Evolutionary conservation across 2,888 invertebrate species (phyloP), one percentile per base, ranked within the genome.

Genomic region (Folsomia candida): DNA sequence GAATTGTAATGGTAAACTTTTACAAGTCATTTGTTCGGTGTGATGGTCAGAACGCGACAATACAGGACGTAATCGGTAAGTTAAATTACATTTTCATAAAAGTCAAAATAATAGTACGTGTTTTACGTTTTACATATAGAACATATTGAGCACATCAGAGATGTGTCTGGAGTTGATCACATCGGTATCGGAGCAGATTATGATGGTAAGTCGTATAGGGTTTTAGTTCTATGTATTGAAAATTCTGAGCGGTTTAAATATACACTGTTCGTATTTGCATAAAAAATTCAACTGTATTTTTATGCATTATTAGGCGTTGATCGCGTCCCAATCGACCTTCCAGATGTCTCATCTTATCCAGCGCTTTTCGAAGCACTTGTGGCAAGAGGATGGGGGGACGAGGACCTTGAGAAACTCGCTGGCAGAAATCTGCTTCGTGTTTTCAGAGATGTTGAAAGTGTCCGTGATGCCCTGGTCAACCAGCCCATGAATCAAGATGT

Each of bases 1-100:
- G 94, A 63, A 88, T 95, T 51, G 91, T 94, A 65, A 95, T 95
- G 94, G 90, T 95, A 78, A 94, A 93, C 84, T 94, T 95, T 85
- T 94, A 92, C 85, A 89, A 90, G 58, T 89, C 89, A 82, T 89
- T 92, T 83, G 89, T 94, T 81, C 90, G 91, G 75, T 94, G 94
- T 83, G 89, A 89, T 79, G 89, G 6, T 37, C 4, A 14, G 14
- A 87, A 89, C 80, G 91, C 93, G 37, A 90, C 90, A 1, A 87
- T 93, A 78, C 86, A 87, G 80, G 92, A 94, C 83, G 94, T 94
- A 71, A 89, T 93, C 81, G 90, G 87, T 87, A 82, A 11, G 47
- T 54, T 6, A 37, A n/a, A n/a, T n/a, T n/a, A n/a, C n/a, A n/a
- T n/a, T n/a, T n/a, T n/a, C 22, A 20, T 25, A 25, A 9, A 60